These are phyloP conservation scores for Dolichotis patagonum DNA, from an alignment of 2,113 vertebrate species.

Conservation along the genomic window DNA sequence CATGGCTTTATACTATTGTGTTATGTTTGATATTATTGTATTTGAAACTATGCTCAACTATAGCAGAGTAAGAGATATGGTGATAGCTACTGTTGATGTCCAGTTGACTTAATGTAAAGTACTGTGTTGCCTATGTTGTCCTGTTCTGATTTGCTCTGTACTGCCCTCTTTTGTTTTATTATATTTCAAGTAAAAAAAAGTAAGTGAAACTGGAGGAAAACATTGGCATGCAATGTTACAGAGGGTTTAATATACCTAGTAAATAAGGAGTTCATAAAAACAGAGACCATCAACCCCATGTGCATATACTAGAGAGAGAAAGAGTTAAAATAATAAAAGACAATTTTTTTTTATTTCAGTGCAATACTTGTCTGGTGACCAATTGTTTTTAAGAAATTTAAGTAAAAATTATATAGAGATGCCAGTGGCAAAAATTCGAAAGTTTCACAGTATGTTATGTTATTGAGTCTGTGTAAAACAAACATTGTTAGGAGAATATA, in stretches of 20 bases:
- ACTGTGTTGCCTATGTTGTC: no score
- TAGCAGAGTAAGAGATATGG: no score
- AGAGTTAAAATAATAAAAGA: background rate
- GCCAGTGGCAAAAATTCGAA: background rate
- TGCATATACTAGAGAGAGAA: background rate
- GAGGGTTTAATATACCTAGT: background rate
- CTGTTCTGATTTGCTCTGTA: no score
- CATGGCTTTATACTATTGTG: no score
- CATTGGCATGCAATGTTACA: background rate
- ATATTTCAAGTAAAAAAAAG: no score
- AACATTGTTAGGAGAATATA: background rate
- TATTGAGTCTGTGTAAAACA: background rate
- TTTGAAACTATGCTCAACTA: no score
- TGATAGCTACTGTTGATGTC: no score
- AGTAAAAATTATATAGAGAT: background rate
- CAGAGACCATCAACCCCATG: background rate
- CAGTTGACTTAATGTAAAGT: no score
- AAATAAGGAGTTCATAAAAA: background rate
- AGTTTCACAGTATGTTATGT: background rate
- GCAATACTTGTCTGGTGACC: background rate
- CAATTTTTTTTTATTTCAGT: background rate
- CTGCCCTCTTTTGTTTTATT: no score
- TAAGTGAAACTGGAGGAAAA: background rate
- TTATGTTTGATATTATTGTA: no score
- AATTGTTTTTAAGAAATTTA: background rate